Evolutionary conservation across 2,113 vertebrate species (phyloP).

Genomic region (Hippoglossus stenolepis): DNA sequence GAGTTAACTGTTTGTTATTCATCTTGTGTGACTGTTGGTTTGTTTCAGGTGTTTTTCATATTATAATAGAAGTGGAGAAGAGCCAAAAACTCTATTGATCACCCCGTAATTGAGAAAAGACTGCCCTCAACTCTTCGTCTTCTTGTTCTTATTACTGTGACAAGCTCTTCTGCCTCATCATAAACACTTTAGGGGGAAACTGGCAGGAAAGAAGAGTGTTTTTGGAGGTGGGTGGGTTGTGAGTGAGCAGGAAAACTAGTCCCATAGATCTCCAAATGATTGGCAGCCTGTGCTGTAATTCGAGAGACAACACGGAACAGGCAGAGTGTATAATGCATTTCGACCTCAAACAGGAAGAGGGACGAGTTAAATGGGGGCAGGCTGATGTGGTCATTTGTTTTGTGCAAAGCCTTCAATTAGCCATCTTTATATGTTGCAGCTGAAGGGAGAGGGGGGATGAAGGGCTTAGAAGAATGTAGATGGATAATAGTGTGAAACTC

Average conservation of each 20-base stretch:
- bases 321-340: constrained; percentile 58
- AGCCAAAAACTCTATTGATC: constrained; percentile 1
- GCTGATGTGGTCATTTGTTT: constrained; percentile 76
- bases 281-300: constrained; percentile 64
- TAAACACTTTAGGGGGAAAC: not conserved
- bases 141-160: not conserved
- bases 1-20: constrained; percentile 37
- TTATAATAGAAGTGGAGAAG: constrained; percentile 28
- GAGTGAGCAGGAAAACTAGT: constrained; percentile 26
- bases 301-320: constrained; percentile 63
- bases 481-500: constrained; percentile 46
- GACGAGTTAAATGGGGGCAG: constrained; percentile 33
- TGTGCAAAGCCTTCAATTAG: constrained; percentile 77
- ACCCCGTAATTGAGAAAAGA: constrained; percentile 9
- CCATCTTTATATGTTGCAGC: constrained; percentile 67
- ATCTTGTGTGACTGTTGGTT: constrained; percentile 23
- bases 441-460: constrained; percentile 32
- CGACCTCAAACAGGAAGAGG: constrained; percentile 60
- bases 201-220: not conserved
- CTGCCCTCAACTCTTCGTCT: not conserved
- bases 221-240: not conserved
- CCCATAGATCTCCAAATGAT: constrained; percentile 50
- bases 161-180: not conserved
- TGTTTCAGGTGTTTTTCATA: constrained; percentile 44
- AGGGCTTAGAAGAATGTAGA: constrained; percentile 52